phyloP scores from a whole-genome alignment of 2,113 vertebrate species.

The Esox niger region DNA sequence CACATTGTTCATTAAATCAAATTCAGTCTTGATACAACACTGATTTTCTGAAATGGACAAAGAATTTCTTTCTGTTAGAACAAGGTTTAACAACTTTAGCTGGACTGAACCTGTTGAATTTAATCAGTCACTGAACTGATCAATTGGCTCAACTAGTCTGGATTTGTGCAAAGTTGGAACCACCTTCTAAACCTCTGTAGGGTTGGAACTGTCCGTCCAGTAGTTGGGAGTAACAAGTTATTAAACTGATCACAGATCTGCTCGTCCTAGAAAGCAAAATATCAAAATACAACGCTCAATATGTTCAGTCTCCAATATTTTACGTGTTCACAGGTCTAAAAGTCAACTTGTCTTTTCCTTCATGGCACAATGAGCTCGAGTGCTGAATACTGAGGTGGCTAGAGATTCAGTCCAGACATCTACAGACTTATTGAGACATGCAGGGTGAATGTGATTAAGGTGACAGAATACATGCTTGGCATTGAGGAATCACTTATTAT shows the following conservation, averaged over 20 bases:
- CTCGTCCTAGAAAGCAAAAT: conserved; percentile 52
- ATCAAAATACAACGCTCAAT: conserved; percentile 54
- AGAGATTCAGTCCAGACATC: conserved; percentile 6
- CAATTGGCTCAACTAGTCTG: too few species aligned
- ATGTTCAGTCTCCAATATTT: conserved; percentile 4
- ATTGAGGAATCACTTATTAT: too few species aligned
- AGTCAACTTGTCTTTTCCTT: conserved; percentile 19
- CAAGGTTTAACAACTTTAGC: too few species aligned
- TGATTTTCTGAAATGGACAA: conserved; percentile 22
- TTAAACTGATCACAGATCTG: conserved; percentile 2
- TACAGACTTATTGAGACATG: conserved; percentile 13
- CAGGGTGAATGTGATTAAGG: conserved; percentile 9
- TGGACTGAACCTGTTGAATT: too few species aligned
- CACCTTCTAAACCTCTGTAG: too few species aligned
- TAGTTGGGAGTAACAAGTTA: too few species aligned
- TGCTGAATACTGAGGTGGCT: conserved; percentile 16
- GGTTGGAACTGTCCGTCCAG: too few species aligned
- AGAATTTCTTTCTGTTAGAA: background rate
- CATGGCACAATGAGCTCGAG: conserved; percentile 45
- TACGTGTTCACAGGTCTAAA: background rate
- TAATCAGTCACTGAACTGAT: too few species aligned
- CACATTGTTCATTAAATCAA: background rate
- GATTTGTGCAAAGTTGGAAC: too few species aligned
- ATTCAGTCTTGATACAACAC: conserved; percentile 33
- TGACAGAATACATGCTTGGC: background rate